Conservation (phyloP, 1,140 invertebrate genomes). For the Hyphantria cunea region DNA sequence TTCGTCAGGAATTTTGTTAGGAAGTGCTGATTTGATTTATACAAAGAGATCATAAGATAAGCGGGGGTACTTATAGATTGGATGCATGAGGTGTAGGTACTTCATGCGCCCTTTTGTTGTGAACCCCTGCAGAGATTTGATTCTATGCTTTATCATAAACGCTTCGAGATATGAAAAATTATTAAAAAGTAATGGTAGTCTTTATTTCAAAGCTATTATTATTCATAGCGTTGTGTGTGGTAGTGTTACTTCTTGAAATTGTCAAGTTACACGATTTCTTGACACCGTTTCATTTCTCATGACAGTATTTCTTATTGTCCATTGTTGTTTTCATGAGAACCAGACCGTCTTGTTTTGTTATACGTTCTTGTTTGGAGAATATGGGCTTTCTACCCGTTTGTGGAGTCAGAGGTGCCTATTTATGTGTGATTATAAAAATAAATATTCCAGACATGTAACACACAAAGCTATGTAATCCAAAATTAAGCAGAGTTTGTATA, state of each 20-base stretch:
- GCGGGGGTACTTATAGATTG: constrained; percentile 18
- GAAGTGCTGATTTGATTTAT: constrained; percentile 40
- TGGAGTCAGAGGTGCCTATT: too few relatives aligned
- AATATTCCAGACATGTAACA: too few relatives aligned
- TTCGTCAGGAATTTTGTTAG: constrained; percentile 23
- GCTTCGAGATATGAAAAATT: too few relatives aligned
- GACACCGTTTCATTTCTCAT: neutral
- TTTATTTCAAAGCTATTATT: too few relatives aligned
- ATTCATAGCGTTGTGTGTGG: neutral
- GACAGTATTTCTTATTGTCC: neutral
- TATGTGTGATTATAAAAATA: too few relatives aligned
- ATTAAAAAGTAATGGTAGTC: too few relatives aligned
- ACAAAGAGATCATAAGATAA: constrained; percentile 23
- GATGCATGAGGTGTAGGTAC: neutral
- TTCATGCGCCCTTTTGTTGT: neutral
- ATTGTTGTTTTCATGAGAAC: neutral
- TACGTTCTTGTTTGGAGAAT: too few relatives aligned
- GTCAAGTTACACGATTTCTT: neutral
- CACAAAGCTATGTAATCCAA: too few relatives aligned
- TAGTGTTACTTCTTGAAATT: neutral
- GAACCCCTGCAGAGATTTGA: too few relatives aligned
- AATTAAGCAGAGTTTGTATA: too few relatives aligned
- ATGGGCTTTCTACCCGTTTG: too few relatives aligned
- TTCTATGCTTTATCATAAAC: too few relatives aligned
- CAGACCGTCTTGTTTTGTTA: neutral